Evolutionary conservation across 2,888 invertebrate genomes (phyloP), one percentile per base, ranked within the genome.

Genomic region (Yponomeuta malinellus): DNA sequence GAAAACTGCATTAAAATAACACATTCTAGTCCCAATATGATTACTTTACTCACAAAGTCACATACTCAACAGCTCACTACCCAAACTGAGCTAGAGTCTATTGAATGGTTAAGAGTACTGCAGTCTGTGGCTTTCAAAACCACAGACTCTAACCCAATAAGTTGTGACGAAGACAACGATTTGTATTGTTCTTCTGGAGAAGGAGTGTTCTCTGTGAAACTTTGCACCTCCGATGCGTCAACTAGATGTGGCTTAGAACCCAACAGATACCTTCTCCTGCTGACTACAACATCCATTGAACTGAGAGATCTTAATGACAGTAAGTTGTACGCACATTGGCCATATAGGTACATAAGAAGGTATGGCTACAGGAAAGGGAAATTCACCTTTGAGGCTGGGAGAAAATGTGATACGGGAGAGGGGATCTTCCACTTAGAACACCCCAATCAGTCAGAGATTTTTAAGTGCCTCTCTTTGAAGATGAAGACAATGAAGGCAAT

Each of bases 401-500:
- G 97, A 72, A 97, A 97, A 85, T 97, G 97, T 87, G 95, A 95
- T 75, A 96, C 96, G 1, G 97, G 97, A 0, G 97, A 97, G 87
- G 97, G 97, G 1, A 94, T 95, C 5, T 97, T 97, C 78, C 95
- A 95, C 72, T 86, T 97, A 73, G 96, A 96, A 80, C 96, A 97
- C 81, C 94, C 95, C 65, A 96, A 96, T 82, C 96, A 96, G 74
- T 95, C 96, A 76, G 97, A 97, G 83, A 96, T 97, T 75, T 97
- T 94, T 75, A 95, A 96, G 74, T 97, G 96, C 80, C 93, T 97
- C 76, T 95, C 96, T 10, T 93, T 95, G 6, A 96, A 96, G 87
- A 97, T 97, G 96, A 96, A 96, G 81, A 96, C 95, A 0, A 97
- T 97, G 97, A 96, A 96, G 81, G 96, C 96, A 82, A 90, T 96